These are phyloP conservation scores for Orcinus orca DNA, from an alignment of 2,113 vertebrate genomes.

Conservation along the genomic window DNA sequence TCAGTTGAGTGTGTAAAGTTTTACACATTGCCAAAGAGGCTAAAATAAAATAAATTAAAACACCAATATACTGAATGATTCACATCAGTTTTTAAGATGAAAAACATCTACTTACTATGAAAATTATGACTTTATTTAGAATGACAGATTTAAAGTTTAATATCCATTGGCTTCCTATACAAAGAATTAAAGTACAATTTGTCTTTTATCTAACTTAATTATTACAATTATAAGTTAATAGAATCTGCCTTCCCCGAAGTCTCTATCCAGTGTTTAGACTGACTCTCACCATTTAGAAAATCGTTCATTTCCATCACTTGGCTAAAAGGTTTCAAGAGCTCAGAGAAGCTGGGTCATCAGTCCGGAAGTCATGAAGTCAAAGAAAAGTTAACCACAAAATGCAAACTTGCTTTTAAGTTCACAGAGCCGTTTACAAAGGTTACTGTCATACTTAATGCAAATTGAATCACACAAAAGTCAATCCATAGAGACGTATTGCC, in stretches of 20 bases:
- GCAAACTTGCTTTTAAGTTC: constrained; percentile 83
- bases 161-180: background rate
- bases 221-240: constrained; percentile 67
- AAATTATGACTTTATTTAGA: constrained; percentile 15
- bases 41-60: background rate
- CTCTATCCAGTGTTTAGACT: constrained; percentile 56
- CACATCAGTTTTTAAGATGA: background rate
- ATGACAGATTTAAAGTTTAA: constrained; percentile 25
- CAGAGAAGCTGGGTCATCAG: constrained; percentile 73
- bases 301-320: constrained; percentile 74
- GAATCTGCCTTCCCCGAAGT: constrained; percentile 31
- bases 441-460: constrained; percentile 79
- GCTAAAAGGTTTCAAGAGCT: constrained; percentile 70
- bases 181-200: constrained; percentile 8
- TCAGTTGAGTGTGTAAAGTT: background rate
- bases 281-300: constrained; percentile 67
- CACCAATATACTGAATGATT: background rate
- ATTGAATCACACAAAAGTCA: constrained; percentile 82
- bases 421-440: constrained; percentile 73
- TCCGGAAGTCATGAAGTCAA: constrained; percentile 76
- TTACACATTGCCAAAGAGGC: background rate
- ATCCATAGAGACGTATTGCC: constrained; percentile 81
- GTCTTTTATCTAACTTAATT: constrained; percentile 57
- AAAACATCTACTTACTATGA: background rate
- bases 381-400: constrained; percentile 79